These are phyloP conservation scores for Tokudaia muenninki DNA, from an alignment of 2,797 vertebrate species.

Conservation along the genomic window DNA sequence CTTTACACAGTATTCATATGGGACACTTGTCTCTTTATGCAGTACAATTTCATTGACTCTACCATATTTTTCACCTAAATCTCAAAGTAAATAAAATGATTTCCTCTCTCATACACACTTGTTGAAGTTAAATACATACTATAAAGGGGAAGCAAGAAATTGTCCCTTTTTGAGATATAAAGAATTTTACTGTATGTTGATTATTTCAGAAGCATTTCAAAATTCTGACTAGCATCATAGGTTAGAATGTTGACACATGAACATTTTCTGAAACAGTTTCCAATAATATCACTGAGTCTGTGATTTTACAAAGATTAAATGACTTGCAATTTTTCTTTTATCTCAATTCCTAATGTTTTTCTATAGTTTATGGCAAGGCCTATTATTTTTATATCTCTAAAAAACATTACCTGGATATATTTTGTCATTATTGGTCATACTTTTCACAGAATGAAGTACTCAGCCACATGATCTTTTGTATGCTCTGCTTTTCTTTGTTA, in stretches of 20 bases:
- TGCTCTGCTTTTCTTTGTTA: constrained; percentile 7
- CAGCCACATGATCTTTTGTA: neutral
- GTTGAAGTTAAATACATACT: neutral
- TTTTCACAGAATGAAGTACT: neutral
- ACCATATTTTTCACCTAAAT: neutral
- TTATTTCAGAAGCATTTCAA: neutral
- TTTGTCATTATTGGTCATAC: neutral
- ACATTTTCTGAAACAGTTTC: constrained; percentile 4
- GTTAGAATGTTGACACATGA: neutral
- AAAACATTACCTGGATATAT: neutral
- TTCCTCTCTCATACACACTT: neutral
- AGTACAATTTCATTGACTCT: neutral
- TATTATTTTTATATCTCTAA: constrained; percentile 22
- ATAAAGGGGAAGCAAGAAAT: neutral
- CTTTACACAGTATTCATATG: neutral
- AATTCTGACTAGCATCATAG: neutral
- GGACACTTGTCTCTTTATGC: neutral
- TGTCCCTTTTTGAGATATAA: neutral
- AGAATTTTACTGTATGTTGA: neutral
- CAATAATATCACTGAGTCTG: neutral
- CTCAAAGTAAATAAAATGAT: neutral
- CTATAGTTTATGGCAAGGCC: neutral
- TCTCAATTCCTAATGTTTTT: neutral
- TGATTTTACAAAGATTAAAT: neutral
- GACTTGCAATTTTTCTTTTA: neutral